phyloP scores from a whole-genome alignment of 2,113 vertebrate species.

The Mormyrus iriodes region DNA sequence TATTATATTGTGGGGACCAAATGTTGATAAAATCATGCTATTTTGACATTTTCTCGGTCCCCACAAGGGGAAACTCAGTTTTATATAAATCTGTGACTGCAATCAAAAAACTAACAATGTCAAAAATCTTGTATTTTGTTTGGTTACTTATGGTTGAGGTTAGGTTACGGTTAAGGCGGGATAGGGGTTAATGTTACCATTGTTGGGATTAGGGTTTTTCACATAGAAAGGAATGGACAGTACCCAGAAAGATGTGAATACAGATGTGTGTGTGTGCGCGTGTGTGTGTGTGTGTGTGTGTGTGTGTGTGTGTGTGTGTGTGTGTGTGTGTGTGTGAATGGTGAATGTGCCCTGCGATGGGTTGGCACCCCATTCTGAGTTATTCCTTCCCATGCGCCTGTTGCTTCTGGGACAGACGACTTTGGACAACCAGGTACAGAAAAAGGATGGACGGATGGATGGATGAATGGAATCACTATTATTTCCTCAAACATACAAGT shows the following conservation, averaged over 20 bases:
- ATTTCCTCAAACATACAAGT: not conserved
- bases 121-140: not conserved
- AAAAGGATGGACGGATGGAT: not conserved
- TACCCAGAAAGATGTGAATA: not conserved
- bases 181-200: not conserved
- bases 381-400: not conserved
- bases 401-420: not conserved
- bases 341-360: not conserved
- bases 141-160: not conserved
- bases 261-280: not conserved
- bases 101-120: not conserved
- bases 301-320: not conserved
- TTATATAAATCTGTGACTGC: not conserved
- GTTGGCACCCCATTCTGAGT: not conserved
- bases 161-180: not conserved
- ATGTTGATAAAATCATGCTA: too few relatives aligned
- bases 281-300: not conserved
- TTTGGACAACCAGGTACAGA: not conserved
- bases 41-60: not conserved
- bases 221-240: not conserved
- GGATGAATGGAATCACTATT: not conserved
- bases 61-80: too few relatives aligned
- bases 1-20: too few relatives aligned
- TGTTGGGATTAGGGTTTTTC: not conserved
- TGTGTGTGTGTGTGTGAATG: not conserved